These are phyloP conservation scores for Chromobotia macracanthus DNA, from an alignment of 2,797 vertebrate genomes.

Conservation along the genomic window DNA sequence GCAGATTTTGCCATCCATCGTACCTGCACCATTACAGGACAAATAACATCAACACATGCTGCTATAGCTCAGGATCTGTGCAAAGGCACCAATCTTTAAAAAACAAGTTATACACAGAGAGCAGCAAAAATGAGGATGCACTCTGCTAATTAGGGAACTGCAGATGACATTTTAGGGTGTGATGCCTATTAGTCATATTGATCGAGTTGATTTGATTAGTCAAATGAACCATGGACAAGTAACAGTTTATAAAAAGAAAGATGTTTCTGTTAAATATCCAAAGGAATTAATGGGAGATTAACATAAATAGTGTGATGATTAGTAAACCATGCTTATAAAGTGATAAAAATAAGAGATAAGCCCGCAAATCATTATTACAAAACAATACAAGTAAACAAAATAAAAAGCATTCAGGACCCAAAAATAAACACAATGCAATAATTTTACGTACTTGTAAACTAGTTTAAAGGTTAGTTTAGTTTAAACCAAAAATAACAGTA, in stretches of 20 bases:
- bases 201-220: no score
- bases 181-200: neutral
- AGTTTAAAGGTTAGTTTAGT: neutral
- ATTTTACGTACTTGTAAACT: no score
- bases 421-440: no score
- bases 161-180: no score
- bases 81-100: constrained; percentile 33
- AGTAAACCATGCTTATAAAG: neutral
- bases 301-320: neutral
- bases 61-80: constrained; percentile 29
- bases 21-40: constrained; percentile 16
- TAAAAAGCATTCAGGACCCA: no score
- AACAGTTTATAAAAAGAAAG: neutral
- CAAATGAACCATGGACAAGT: neutral
- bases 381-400: no score
- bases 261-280: neutral
- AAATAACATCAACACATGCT: constrained; percentile 15
- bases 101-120: neutral
- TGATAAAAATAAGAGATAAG: neutral
- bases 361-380: no score
- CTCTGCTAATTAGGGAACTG: constrained; percentile 37
- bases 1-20: constrained; percentile 6
- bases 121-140: constrained; percentile 20
- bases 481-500: neutral
- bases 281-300: neutral